Percentiles rank a stretch among this genome's conserved stretches.
Evolutionary conservation across 2,888 invertebrate species (phyloP).

Genomic region (Dysmachus trigonus): DNA sequence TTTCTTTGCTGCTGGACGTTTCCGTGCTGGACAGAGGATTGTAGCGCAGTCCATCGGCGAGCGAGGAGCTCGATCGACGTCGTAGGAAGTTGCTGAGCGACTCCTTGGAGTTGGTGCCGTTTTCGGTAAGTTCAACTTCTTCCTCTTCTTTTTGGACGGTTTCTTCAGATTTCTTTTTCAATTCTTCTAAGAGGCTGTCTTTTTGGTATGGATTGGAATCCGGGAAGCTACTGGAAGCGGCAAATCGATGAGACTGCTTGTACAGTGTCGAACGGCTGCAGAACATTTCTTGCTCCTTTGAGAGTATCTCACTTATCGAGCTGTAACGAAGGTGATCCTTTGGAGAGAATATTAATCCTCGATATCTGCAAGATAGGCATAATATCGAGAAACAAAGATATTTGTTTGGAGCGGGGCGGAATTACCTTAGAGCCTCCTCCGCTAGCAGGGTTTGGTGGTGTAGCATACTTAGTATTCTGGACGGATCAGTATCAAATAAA

Average conservation of each 20-base stretch:
- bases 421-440: conserved; percentile 63
- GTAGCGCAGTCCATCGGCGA: conserved; percentile 57
- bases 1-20: conserved; percentile 61
- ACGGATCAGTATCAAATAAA: conserved; percentile 66
- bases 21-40: conserved; percentile 55
- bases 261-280: conserved; percentile 47
- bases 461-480: conserved; percentile 68
- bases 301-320: conserved; percentile 61
- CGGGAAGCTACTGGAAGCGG: conserved; percentile 53
- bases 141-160: conserved; percentile 55
- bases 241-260: conserved; percentile 45
- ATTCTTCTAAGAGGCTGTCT: conserved; percentile 53
- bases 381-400: neutral
- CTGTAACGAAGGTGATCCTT: conserved; percentile 61
- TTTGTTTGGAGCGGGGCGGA: neutral
- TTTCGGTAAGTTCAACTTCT: conserved; percentile 53
- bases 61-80: conserved; percentile 55
- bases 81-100: conserved; percentile 57
- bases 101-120: conserved; percentile 51
- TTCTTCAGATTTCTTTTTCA: conserved; percentile 55
- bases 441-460: conserved; percentile 66
- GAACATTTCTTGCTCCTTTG: conserved; percentile 61
- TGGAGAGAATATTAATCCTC: conserved; percentile 60
- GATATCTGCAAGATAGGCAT: conserved; percentile 55
- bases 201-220: conserved; percentile 52